Base-by-base conservation (phyloP, 2,113 vertebrate species). In the Procapra przewalskii region DNA sequence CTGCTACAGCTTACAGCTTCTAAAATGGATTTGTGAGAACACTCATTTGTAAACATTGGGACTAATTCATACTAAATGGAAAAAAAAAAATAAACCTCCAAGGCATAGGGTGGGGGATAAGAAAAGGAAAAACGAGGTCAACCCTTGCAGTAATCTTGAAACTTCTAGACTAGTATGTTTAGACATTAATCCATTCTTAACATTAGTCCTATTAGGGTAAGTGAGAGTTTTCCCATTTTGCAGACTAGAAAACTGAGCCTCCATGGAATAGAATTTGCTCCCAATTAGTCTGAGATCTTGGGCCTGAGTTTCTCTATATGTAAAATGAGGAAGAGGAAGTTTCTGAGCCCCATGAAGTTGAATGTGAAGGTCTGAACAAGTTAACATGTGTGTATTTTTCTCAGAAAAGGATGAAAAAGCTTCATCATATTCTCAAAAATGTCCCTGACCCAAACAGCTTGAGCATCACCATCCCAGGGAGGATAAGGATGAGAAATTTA, bases 61-160 rank as follows among this genome's bases (percentile, higher is more conserved):
- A 86, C 19, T 23, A 64, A 86, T 88, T 82, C 79, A 95, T 85
- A 96, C 15, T 36, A 33, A 31, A 31, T 0, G 8, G 4, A 11
- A 1, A 29, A 4, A 27, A 27, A 7, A 16, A 84, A 36, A 84
- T 45, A 80, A 59, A 17, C 25, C 25, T 48, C 14, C 52, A 1
- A 8, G 25, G 3, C 19, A 36, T 19, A 2, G n/a, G n/a, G 2
- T 3, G 1, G 3, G 33, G 17, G 2, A 21, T 17, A 33, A 59
- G 40, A 90, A 36, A 89, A 67, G 48, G 57, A 88, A 88, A 88
- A 85, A 81, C 2, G 4, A 55, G 33, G 55, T 88, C 54, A 54
- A 62, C 86, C 0, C 4, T 25, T 43, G 12, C 31, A 67, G 21
- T 64, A 23, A 83, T 64, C 59, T 93, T 57, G 12, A 45, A n/a